phyloP scores from a whole-genome alignment of 2,797 vertebrate species.

The Sebastes paucispinis region DNA sequence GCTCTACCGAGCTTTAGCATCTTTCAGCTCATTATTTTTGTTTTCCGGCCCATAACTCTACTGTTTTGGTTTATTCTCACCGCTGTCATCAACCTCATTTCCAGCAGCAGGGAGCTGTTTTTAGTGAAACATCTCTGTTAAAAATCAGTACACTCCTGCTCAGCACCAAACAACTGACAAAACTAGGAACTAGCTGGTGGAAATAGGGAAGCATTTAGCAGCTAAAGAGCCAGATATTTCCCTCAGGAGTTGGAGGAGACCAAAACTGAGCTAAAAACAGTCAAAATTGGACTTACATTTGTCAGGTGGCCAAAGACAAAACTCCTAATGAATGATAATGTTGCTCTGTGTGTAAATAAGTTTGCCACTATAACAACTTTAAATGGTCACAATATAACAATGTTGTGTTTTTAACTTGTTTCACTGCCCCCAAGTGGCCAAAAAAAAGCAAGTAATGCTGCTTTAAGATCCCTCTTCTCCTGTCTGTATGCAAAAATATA shows the following conservation, averaged over 20 bases:
- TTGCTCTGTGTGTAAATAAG: not conserved
- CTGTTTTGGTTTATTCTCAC: not conserved
- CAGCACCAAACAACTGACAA: not conserved
- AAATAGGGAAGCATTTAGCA: not conserved
- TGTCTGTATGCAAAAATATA: too few species aligned
- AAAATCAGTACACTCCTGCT: not conserved
- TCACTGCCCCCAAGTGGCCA: too few species aligned
- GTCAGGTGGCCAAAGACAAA: not conserved
- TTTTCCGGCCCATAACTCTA: not conserved
- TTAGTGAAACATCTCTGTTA: not conserved
- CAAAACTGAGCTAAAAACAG: not conserved
- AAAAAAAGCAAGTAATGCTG: too few species aligned
- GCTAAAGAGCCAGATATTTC: not conserved
- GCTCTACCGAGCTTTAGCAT: not conserved
- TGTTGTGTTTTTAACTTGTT: too few species aligned
- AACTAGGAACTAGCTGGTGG: not conserved
- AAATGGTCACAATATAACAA: not conserved
- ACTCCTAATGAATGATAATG: not conserved
- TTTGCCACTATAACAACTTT: not conserved
- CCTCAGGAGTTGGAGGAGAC: not conserved
- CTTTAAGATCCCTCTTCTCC: too few species aligned
- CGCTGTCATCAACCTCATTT: not conserved
- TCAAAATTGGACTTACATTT: not conserved
- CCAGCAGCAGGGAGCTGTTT: not conserved
- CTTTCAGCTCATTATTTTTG: not conserved